Evolutionary conservation across 1,140 invertebrate genomes (phyloP).

Genomic region (Drosophila neocordata): DNA sequence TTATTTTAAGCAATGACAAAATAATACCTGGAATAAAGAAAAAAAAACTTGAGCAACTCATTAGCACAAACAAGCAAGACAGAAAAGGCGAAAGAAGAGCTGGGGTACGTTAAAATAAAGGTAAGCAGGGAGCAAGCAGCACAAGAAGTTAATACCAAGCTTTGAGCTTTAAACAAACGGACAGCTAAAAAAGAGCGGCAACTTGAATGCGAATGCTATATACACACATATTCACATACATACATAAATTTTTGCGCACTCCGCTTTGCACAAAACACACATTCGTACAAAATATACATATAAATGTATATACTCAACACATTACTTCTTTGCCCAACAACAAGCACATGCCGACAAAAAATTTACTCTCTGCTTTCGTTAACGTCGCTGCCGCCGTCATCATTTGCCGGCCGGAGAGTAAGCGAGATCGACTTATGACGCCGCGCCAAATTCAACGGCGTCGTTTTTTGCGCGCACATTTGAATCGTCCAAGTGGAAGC

Average conservation of each 20-base stretch:
- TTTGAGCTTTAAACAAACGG: slow-evolving; percentile 54
- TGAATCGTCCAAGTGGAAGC: slow-evolving; percentile 34
- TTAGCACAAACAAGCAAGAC: slow-evolving; percentile 44
- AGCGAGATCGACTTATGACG: slow-evolving; percentile 70
- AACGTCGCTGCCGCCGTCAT: slow-evolving; percentile 43
- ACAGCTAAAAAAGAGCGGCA: slow-evolving; percentile 76
- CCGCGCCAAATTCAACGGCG: slow-evolving; percentile 78
- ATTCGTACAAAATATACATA: slow-evolving; percentile 18
- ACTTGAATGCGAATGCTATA: slow-evolving; percentile 57
- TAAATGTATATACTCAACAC: slow-evolving; percentile 36
- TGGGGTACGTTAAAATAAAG: background rate
- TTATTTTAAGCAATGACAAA: slow-evolving; percentile 72
- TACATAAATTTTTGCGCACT: slow-evolving; percentile 68
- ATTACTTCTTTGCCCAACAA: slow-evolving; percentile 55
- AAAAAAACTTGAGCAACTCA: slow-evolving; percentile 50
- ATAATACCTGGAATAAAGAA: slow-evolving; percentile 49
- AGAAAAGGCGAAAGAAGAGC: slow-evolving; percentile 1
- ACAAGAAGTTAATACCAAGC: slow-evolving; percentile 52
- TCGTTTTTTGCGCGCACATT: slow-evolving; percentile 75
- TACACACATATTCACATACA: slow-evolving; percentile 36
- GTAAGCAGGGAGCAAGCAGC: slow-evolving; percentile 16
- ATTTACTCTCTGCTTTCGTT: slow-evolving; percentile 29
- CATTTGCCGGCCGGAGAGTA: slow-evolving; percentile 74
- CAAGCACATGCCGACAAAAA: slow-evolving; percentile 58
- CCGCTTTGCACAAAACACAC: slow-evolving; percentile 54